Evolutionary conservation across 1,140 invertebrate species (phyloP).

Genomic region (Temnothorax curvispinosus): DNA sequence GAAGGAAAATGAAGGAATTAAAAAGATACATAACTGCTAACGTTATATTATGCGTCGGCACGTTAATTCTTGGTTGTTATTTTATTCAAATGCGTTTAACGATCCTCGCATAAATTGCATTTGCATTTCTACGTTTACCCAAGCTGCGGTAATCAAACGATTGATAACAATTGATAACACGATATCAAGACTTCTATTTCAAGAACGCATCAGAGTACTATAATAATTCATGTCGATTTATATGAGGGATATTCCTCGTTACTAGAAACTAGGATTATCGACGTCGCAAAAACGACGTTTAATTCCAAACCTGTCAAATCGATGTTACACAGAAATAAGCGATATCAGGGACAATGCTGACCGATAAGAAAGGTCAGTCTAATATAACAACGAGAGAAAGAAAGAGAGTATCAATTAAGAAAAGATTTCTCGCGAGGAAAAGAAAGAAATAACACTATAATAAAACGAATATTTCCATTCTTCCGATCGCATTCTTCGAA

Average conservation of each 20-base stretch:
- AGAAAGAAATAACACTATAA: background rate
- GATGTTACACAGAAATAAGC: slow-evolving; percentile 27
- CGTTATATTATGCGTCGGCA: no score
- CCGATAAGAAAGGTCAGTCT: slow-evolving; percentile 19
- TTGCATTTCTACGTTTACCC: background rate
- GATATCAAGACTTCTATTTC: background rate
- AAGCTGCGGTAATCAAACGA: background rate
- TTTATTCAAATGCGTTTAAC: background rate
- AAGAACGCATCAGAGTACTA: background rate
- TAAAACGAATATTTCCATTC: slow-evolving; percentile 28
- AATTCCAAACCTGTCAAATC: slow-evolving; percentile 4
- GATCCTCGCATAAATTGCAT: background rate
- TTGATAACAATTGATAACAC: slow-evolving; percentile 1
- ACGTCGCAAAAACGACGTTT: background rate
- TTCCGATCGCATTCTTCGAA: background rate
- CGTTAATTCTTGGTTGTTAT: background rate
- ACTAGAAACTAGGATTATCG: slow-evolving; percentile 4
- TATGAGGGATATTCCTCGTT: background rate
- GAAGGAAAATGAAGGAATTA: background rate
- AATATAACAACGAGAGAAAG: slow-evolving; percentile 6
- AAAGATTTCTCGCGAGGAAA: background rate
- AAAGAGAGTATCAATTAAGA: background rate
- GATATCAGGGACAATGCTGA: slow-evolving; percentile 30
- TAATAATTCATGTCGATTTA: background rate
- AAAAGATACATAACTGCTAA: background rate